Percentiles rank a stretch among this genome's conserved stretches.
Conservation (phyloP, 2,888 invertebrate species). For the Ornithoptera priamus region DNA sequence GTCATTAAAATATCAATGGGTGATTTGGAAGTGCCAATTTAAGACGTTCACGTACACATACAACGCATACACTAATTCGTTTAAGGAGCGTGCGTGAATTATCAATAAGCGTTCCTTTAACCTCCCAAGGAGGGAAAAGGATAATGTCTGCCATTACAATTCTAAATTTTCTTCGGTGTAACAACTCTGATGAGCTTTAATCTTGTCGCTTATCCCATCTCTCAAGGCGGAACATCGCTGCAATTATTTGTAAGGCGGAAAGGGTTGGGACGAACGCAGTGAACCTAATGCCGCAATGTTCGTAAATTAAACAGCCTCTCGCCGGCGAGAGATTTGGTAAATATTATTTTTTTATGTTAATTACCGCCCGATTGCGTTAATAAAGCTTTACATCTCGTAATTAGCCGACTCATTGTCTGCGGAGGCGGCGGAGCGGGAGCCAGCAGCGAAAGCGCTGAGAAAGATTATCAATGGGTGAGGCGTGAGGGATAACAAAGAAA, state of each 20-base stretch:
- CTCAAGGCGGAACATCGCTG: constrained; percentile 69
- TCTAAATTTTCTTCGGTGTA: constrained; percentile 62
- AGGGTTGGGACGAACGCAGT: constrained; percentile 66
- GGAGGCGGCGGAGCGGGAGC: constrained; percentile 57
- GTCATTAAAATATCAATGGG: constrained; percentile 77
- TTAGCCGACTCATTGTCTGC: constrained; percentile 70
- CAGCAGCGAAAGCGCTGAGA: constrained; percentile 41
- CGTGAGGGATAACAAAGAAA: constrained; percentile 35
- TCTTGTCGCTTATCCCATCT: constrained; percentile 70
- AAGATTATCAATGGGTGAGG: constrained; percentile 44
- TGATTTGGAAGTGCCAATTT: constrained; percentile 59
- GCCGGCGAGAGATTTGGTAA: constrained; percentile 62
- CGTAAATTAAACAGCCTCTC: constrained; percentile 72
- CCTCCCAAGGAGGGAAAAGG: constrained; percentile 16
- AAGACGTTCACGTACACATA: constrained; percentile 41
- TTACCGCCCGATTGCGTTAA: constrained; percentile 76
- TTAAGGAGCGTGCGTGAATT: constrained; percentile 49
- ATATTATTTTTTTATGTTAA: constrained; percentile 81
- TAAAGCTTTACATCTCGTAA: constrained; percentile 78
- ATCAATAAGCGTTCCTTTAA: constrained; percentile 34
- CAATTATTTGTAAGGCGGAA: constrained; percentile 73
- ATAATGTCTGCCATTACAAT: constrained; percentile 59
- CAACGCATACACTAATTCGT: constrained; percentile 38
- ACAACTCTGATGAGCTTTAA: constrained; percentile 70
- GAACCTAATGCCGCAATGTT: constrained; percentile 75